Base-by-base conservation (phyloP, 2,888 invertebrate genomes). In the Spisula solida region DNA sequence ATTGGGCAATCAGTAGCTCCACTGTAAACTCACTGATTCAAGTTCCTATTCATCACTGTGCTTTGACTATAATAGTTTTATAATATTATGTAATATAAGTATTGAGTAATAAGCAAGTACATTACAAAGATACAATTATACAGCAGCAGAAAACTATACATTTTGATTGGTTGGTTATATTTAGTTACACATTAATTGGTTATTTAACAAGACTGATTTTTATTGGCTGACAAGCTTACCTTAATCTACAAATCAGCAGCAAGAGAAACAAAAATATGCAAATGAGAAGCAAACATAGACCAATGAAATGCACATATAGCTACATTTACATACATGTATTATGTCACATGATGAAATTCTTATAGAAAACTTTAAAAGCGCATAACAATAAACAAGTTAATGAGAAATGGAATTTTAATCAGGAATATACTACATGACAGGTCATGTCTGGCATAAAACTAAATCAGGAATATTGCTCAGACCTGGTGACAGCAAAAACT, bases 161-260 rank as follows among this genome's bases (percentile, higher is more conserved):
- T 31, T 83, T 85, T 87, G 60, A 87, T 87, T 87, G 87, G 87
- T 87, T 75, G 79, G 87, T 87, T 87, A 87, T 82, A 79, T 81
- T 81, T 86, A 86, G 60, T 31, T 81, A 86, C 75, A 86, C 60
- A 79, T 87, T 78, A 75, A 85, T 84, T 70, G 88, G 85, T 88
- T 88, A 88, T 79, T 78, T 60, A 60, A 79, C 86, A 82, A 81
- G 55, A 56, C 34, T 82, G 60, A 81, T 60, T 88, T 85, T 84
- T 29, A 91, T 91, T 91, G 88, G 88, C 79, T 91, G 55, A 66
- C 78, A 89, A 51, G 48, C 91, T 91, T 91, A 91, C 91, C 91
- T 91, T 89, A 29, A 91, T 88, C 91, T 91, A 91, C 88, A 86
- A 90, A 90, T 87, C 89, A 89, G 91, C 91, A 91, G 85, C 87